Conservation (phyloP, 1,140 invertebrate genomes). For the Drosophila funebris region DNA sequence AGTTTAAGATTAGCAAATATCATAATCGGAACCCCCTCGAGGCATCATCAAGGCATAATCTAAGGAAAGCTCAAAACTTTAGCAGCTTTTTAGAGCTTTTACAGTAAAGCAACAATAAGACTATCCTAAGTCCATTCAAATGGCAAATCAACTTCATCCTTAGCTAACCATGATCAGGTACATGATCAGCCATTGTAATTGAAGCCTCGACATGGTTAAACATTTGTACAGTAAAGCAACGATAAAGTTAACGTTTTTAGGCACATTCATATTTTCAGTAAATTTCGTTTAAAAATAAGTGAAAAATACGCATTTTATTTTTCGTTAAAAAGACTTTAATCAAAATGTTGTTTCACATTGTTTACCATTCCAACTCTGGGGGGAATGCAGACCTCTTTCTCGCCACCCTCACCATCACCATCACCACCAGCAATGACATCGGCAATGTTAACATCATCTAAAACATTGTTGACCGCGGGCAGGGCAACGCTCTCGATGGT, state of each 20-base stretch:
- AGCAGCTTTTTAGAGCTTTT: background rate
- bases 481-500: constrained; percentile 75
- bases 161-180: too few species aligned
- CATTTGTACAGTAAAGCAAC: background rate
- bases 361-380: constrained; percentile 69
- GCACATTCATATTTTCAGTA: background rate
- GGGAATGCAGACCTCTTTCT: constrained; percentile 76
- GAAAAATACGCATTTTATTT: constrained; percentile 12
- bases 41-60: background rate
- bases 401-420: constrained; percentile 64
- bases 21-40: constrained; percentile 1
- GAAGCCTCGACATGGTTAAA: background rate
- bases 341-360: constrained; percentile 18
- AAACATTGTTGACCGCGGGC: constrained; percentile 61
- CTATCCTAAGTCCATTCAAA: background rate
- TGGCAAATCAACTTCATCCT: too few species aligned
- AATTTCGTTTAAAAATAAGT: background rate
- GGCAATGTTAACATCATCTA: constrained; percentile 61
- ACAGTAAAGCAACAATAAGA: background rate
- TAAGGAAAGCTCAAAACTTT: constrained; percentile 5
- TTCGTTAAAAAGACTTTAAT: constrained; percentile 50
- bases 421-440: constrained; percentile 56
- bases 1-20: constrained; percentile 48
- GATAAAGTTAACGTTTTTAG: background rate
- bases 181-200: too few species aligned